Conservation (phyloP, 2,797 vertebrate species). For the Mionectes olivaceus region DNA sequence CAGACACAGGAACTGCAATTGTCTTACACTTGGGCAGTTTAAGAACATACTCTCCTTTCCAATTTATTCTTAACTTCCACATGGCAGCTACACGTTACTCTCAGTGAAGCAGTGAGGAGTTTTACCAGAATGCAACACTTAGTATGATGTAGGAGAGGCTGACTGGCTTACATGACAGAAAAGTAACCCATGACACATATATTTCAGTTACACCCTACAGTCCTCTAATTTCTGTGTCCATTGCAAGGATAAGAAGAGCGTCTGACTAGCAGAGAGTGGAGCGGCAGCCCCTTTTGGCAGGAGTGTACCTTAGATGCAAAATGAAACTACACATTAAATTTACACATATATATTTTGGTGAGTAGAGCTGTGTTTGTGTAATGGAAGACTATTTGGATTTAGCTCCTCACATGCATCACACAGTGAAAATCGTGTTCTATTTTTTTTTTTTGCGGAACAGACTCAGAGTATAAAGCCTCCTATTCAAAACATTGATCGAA, state of each 20-base stretch:
- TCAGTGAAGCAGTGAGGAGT: background rate
- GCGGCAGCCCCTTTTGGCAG: background rate
- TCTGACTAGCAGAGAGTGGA: background rate
- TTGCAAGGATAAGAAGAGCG: background rate
- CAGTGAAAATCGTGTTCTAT: background rate
- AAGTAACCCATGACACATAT: background rate
- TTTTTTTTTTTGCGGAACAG: background rate
- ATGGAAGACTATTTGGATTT: background rate
- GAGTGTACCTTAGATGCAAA: background rate
- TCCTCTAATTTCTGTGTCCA: background rate
- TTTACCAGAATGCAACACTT: background rate
- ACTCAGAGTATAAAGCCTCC: background rate
- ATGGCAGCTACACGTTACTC: background rate
- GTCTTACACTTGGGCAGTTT: background rate
- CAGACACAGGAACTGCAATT: background rate
- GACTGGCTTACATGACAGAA: background rate
- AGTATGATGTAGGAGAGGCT: background rate
- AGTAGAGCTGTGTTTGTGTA: background rate
- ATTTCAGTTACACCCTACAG: background rate
- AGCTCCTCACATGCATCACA: background rate
- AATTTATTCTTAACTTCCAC: background rate
- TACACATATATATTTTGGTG: background rate
- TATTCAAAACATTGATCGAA: slow-evolving; percentile 39
- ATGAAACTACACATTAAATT: background rate
- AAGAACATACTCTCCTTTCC: background rate